Conservation (phyloP, 2,797 vertebrate genomes). For the Enteromius trimaculatus region DNA sequence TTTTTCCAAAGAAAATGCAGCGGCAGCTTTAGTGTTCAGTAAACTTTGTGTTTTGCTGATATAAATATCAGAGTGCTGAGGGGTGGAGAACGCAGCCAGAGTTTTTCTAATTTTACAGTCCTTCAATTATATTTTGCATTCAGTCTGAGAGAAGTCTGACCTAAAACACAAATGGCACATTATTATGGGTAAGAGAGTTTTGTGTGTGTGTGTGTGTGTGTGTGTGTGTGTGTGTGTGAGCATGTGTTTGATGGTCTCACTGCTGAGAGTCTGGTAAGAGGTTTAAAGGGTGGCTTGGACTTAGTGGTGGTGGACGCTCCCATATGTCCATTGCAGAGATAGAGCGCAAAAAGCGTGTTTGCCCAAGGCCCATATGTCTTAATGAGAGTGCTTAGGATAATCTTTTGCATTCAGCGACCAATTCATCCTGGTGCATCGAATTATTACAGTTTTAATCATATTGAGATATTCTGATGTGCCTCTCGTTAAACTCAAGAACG, state of each 20-base stretch:
- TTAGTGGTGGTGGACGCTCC: constrained; percentile 47
- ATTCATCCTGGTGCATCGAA: constrained; percentile 16
- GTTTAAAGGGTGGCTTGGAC: constrained; percentile 61
- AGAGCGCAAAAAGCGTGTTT: constrained; percentile 28
- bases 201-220: constrained; percentile 42
- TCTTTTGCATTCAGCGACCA: constrained; percentile 34
- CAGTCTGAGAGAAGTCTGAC: constrained; percentile 17
- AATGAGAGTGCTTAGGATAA: constrained; percentile 38
- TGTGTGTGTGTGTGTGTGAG: constrained; percentile 47
- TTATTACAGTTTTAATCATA: constrained; percentile 11
- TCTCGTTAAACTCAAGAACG: neutral
- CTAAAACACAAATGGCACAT: constrained; percentile 43
- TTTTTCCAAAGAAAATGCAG: constrained; percentile 31
- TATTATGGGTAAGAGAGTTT: constrained; percentile 31
- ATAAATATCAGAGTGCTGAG: constrained; percentile 37
- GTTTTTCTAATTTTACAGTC: constrained; percentile 49
- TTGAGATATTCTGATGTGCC: neutral
- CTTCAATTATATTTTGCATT: constrained; percentile 52
- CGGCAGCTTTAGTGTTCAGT: constrained; percentile 26
- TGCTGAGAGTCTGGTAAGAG: constrained; percentile 55
- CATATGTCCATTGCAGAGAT: constrained; percentile 54
- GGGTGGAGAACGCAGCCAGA: constrained; percentile 35
- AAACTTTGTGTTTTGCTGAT: constrained; percentile 37
- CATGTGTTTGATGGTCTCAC: constrained; percentile 44
- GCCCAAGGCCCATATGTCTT: constrained; percentile 43